A percentile compares a stretch with the other conserved stretches of the same genome.
Conservation (phyloP, 2,113 vertebrate genomes). For the Hippotragus niger region DNA sequence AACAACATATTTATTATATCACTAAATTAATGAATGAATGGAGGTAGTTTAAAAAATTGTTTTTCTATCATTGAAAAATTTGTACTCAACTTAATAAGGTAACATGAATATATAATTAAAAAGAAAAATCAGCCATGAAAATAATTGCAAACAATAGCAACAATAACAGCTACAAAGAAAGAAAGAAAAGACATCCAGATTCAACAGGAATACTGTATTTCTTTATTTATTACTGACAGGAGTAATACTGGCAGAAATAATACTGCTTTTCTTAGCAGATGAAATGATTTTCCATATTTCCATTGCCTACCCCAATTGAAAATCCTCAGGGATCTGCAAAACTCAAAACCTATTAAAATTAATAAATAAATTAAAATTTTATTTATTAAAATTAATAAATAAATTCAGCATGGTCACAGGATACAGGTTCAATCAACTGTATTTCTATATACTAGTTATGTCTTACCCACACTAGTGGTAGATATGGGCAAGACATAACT, state of each 20-base stretch:
- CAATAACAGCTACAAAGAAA: background rate
- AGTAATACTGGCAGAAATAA: background rate
- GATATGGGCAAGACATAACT: background rate
- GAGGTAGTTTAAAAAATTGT: background rate
- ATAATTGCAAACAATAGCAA: background rate
- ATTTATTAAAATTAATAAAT: background rate
- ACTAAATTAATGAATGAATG: background rate
- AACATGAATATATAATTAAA: background rate
- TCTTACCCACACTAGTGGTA: background rate
- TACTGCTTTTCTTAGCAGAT: background rate
- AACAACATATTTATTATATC: background rate
- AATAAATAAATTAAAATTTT: background rate
- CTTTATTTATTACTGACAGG: background rate
- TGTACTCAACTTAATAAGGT: background rate
- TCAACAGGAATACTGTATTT: background rate
- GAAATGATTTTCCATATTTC: background rate
- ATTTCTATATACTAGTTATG: background rate
- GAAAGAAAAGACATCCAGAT: background rate
- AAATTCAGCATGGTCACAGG: background rate
- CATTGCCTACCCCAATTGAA: background rate
- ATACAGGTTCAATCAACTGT: background rate
- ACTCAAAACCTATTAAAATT: background rate
- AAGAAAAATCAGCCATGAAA: background rate
- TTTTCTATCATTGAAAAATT: background rate
- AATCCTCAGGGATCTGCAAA: background rate